Conservation (phyloP, 2,888 invertebrate species). For the Chymomyza caudatula region DNA sequence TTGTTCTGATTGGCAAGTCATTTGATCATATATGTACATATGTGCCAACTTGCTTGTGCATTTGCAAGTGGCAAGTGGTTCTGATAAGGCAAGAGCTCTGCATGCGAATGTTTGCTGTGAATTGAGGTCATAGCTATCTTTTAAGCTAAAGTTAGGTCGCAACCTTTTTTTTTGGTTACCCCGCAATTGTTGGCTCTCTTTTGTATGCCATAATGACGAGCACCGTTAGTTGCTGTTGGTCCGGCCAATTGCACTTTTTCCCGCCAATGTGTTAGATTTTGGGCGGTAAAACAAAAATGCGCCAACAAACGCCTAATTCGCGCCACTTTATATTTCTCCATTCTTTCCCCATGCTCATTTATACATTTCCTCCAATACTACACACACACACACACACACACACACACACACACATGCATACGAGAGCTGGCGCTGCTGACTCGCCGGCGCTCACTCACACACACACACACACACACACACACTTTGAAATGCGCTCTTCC, state of each 20-base stretch:
- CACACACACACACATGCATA: constrained; percentile 8
- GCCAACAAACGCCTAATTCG: constrained; percentile 70
- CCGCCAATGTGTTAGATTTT: constrained; percentile 63
- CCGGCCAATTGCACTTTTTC: constrained; percentile 64
- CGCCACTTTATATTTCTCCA: constrained; percentile 60
- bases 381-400: constrained; percentile 26
- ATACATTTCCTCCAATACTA: constrained; percentile 36
- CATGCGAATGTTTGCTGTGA: too few relatives aligned
- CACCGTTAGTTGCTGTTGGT: constrained; percentile 20
- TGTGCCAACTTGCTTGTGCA: too few relatives aligned
- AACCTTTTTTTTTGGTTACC: neutral
- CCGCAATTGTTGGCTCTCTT: neutral
- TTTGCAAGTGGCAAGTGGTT: too few relatives aligned
- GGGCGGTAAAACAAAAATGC: constrained; percentile 67
- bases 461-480: constrained; percentile 29
- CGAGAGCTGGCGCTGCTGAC: constrained; percentile 16
- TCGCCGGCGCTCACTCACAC: constrained; percentile 1
- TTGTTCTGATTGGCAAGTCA: constrained; percentile 28
- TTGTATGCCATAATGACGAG: neutral
- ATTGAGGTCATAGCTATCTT: too few relatives aligned
- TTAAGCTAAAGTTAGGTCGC: too few relatives aligned
- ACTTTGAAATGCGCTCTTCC: constrained; percentile 49
- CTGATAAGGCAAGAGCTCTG: too few relatives aligned
- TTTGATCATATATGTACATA: neutral
- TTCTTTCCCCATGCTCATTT: constrained; percentile 38